Conservation (phyloP, 92 coral and sea anemone genomes). For the Diadumene lineata region DNA sequence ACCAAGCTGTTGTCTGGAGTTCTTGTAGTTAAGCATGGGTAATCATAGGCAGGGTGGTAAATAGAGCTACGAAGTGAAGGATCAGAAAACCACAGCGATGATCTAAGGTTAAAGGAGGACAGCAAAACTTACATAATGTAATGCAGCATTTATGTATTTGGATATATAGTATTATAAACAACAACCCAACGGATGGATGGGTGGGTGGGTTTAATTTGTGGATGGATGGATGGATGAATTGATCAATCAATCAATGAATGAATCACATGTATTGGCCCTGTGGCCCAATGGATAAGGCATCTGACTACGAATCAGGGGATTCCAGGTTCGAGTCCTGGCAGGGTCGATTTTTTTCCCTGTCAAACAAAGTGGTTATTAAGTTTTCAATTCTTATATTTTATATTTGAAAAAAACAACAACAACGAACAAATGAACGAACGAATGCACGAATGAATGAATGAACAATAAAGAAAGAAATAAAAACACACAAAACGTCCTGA, state of each 20-base stretch:
- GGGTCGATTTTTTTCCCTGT: no score
- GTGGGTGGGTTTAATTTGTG: no score
- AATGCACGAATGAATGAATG: background rate
- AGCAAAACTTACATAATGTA: background rate
- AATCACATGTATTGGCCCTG: no score
- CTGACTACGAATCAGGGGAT: conserved; percentile 98
- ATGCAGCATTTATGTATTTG: no score
- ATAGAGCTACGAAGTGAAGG: conserved; percentile 52
- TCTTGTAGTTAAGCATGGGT: conserved; percentile 21
- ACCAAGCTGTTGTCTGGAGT: conserved; percentile 25
- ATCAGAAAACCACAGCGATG: conserved; percentile 68
- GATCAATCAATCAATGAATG: no score
- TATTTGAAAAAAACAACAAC: no score
- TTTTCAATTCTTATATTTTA: no score
- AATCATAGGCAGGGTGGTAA: conserved; percentile 20
- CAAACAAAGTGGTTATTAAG: no score
- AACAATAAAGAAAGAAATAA: no score
- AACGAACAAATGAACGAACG: background rate
- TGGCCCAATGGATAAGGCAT: conserved; percentile 99
- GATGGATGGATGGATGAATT: no score
- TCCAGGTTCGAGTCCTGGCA: conserved; percentile 99
- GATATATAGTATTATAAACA: no score
- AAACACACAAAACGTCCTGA: conserved; percentile 25
- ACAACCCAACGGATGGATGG: background rate
- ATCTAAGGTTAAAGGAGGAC: background rate